A percentile compares a stretch with the other conserved stretches of the same genome.
These are phyloP conservation scores for Trididemnum nubilum DNA, from an alignment of 23 tunicate species.

Conservation along the genomic window DNA sequence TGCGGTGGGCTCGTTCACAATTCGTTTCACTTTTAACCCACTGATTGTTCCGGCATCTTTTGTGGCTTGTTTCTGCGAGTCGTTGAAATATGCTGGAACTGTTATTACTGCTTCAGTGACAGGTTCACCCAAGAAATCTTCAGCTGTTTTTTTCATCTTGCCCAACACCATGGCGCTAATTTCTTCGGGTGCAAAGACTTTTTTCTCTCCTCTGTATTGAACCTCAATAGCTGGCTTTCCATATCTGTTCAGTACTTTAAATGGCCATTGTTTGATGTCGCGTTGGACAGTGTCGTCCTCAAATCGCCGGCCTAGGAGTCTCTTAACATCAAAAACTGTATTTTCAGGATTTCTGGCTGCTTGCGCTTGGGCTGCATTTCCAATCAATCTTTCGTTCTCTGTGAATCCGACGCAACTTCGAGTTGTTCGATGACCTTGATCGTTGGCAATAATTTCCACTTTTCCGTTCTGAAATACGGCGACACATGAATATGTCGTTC, in stretches of 20 bases:
- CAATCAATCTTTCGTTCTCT: conserved; percentile 43
- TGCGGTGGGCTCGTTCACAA: conserved; percentile 92
- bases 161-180: conserved; percentile 89
- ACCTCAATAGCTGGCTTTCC: conserved; percentile 57
- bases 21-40: conserved; percentile 77
- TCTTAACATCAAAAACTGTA: conserved; percentile 80
- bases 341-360: conserved; percentile 81
- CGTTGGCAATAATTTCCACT: conserved; percentile 56
- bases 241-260: conserved; percentile 58
- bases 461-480: conserved; percentile 74
- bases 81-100: conserved; percentile 97
- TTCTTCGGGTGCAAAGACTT: conserved; percentile 85
- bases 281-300: conserved; percentile 72
- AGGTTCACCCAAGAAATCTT: conserved; percentile 76
- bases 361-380: conserved; percentile 88
- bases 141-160: conserved; percentile 97
- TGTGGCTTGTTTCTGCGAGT: conserved; percentile 96
- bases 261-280: conserved; percentile 80
- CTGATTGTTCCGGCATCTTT: conserved; percentile 76
- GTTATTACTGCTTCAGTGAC: conserved; percentile 93
- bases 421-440: conserved; percentile 46
- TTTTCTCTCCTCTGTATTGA: conserved; percentile 65
- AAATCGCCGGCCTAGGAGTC: conserved; percentile 78
- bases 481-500: conserved; percentile 82
- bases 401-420: conserved; percentile 41